Evolutionary conservation across 2,888 invertebrate species (phyloP), one percentile per base, ranked within the genome.

Genomic region (Drosophila mercatorum): DNA sequence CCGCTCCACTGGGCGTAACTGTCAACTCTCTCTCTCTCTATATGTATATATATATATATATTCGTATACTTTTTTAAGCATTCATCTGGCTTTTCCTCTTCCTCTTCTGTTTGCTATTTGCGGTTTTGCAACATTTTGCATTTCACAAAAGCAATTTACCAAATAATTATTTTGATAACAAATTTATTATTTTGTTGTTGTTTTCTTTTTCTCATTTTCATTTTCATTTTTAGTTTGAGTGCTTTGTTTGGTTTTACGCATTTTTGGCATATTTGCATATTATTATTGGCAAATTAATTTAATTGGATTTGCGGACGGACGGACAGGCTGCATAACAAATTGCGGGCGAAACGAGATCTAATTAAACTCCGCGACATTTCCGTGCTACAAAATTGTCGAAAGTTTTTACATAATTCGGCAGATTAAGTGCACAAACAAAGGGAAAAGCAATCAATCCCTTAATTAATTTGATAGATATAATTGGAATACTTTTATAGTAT

Each of bases 141-240:
- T 73, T 77, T 71, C 80, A 66, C 71, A 40, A 69, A 69, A 56
- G 70, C 87, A 75, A 83, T 86, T 84, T 81, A 63, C 66, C 65
- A 68, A 81, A 76, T 83, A 84, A 89, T 81, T 87, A 84, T 76
- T 76, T 69, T 62, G 68, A 84, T 78, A 81, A 64, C 66, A 49
- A 72, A 61, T 67, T 83, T 70, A 51, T 68, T 71, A 46, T 68
- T 63, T 28, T 38, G 53, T 68, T 58, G 49, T 61, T 73, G 67
- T 68, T 71, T 44, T 67, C 62, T 0, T n/a, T 34, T 47, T 67
- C 60, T 41, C 59, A 28, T 51, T 28, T 53, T 34, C 17, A 3
- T 36, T 34, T 12, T 43, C 14, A 28, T 49, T 31, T 31, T 49
- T 10, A 34, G 34, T 34, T 51, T 43, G 38, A 41, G 51, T 28